Evolutionary conservation across 2,113 vertebrate genomes (phyloP), one percentile per base, ranked within the genome.

Genomic region (Cochlearius cochlearius): DNA sequence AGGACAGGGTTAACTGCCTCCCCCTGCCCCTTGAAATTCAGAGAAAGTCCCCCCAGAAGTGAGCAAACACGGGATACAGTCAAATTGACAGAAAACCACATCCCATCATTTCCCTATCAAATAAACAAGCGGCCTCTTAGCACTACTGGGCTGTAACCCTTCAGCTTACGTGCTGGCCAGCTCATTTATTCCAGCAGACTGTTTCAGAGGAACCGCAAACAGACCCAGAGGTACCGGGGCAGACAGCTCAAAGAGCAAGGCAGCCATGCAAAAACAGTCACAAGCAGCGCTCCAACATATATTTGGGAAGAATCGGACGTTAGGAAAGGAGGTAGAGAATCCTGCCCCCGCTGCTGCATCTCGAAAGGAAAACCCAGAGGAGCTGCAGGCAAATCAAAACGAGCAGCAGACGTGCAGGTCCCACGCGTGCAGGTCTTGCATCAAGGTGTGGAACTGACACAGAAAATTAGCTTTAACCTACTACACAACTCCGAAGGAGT

Each of bases 311-410:
- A 67, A 58, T 26, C 17, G 64, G 85, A 11, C 0, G 9, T 20
- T 11, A 56, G 60, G n/a, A n/a, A 30, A 94, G 64, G 52, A 81
- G 69, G 20, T 10, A 22, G 67, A 78, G 66, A 90, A 76, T 80
- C 64, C 84, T 80, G 41, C 15, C 63, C 69, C 76, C 0, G 8
- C 75, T 71, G 91, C 75, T 53, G 59, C 84, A n/a, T 47, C 88
- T 81, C 26, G 53, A 29, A 69, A 86, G 38, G 50, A 91, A 90
- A 96, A 87, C 52, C 69, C 96, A 47, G 64, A 68, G 91, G 52
- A 84, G 49, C 84, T 30, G 80, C 60, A 75, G 84, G 74, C 25
- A 36, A 84, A 95, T 39, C 45, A 64, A 63, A 55, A 59, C 0
- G 30, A 87, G 72, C 77, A 78, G 81, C 77, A 76, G 80, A 72